A percentile compares a stretch with the other conserved stretches of the same genome.
Conservation (phyloP, 2,888 invertebrate species). For the Spodoptera picta region DNA sequence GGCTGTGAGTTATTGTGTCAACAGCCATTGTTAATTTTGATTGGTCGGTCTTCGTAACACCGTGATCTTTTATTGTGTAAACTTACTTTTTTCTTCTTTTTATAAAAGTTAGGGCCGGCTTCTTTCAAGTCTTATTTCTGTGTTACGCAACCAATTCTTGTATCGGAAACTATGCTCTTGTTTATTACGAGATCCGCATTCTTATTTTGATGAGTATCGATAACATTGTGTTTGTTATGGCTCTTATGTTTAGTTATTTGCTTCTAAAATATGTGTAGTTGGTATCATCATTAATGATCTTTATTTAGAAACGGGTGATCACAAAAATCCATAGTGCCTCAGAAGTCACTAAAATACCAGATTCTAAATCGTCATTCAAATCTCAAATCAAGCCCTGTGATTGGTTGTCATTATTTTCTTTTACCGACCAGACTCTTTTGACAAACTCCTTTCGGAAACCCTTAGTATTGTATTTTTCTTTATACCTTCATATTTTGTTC, state of each 20-base stretch:
- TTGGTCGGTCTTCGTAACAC: slow-evolving; percentile 68
- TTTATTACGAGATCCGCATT: slow-evolving; percentile 65
- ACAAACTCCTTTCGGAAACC: too few relatives aligned
- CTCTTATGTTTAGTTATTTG: slow-evolving; percentile 54
- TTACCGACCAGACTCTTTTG: too few relatives aligned
- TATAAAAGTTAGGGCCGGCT: slow-evolving; percentile 53
- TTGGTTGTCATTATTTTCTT: too few relatives aligned
- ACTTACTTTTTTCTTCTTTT: slow-evolving; percentile 64
- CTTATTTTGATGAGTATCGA: slow-evolving; percentile 58
- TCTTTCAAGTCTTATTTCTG: slow-evolving; percentile 55
- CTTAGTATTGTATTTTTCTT: slow-evolving; percentile 23
- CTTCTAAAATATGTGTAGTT: slow-evolving; percentile 28
- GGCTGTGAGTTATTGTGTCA: slow-evolving; percentile 68
- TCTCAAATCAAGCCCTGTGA: too few relatives aligned
- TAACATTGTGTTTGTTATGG: slow-evolving; percentile 50
- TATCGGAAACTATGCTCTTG: slow-evolving; percentile 65
- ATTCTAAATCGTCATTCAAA: too few relatives aligned
- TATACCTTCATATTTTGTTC: slow-evolving; percentile 36
- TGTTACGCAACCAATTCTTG: slow-evolving; percentile 65
- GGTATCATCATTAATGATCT: slow-evolving; percentile 30
- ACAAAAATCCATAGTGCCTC: neutral
- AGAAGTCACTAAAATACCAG: neutral
- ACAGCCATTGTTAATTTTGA: slow-evolving; percentile 75
- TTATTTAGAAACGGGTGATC: slow-evolving; percentile 1
- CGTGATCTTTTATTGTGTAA: slow-evolving; percentile 67